Evolutionary conservation across 2,113 vertebrate species (phyloP).

Genomic region (Pelecanus crispus): DNA sequence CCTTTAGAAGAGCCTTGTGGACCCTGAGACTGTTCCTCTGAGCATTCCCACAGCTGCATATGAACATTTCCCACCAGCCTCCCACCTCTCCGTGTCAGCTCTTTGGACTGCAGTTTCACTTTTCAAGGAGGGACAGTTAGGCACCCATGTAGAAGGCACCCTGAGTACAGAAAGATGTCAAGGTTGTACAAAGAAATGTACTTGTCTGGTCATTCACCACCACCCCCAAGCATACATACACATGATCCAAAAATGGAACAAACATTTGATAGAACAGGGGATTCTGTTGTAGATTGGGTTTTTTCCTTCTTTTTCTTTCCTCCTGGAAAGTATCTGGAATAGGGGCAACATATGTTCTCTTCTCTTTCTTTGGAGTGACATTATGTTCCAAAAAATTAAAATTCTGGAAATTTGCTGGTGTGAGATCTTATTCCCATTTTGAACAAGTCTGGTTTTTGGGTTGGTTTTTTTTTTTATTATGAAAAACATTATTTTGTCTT

Average conservation of each 20-base stretch:
- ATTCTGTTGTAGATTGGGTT: not conserved
- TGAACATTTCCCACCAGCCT: not conserved
- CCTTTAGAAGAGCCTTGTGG: not conserved
- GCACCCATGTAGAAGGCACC: not conserved
- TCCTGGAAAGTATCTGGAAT: not conserved
- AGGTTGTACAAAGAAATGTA: not conserved
- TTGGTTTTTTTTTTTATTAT: slow-evolving; percentile 19
- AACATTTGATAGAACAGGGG: not conserved
- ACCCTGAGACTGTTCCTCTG: rapidly evolving
- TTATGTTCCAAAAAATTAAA: not conserved
- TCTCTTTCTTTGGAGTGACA: not conserved
- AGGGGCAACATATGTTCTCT: not conserved
- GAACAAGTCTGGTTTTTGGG: slow-evolving; percentile 1
- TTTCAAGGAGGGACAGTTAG: not conserved
- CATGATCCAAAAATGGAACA: not conserved
- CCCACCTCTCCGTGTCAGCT: not conserved
- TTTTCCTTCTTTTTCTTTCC: not conserved
- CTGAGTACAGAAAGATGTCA: not conserved
- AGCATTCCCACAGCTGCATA: not conserved
- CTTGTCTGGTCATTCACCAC: not conserved
- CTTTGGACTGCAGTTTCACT: not conserved
- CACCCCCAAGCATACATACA: not conserved
- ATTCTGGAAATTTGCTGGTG: not conserved
- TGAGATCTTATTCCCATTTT: not conserved
- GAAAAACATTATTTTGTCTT: not conserved